phyloP scores from a whole-genome alignment of 2,113 vertebrate species.

The Gyps fulvus region DNA sequence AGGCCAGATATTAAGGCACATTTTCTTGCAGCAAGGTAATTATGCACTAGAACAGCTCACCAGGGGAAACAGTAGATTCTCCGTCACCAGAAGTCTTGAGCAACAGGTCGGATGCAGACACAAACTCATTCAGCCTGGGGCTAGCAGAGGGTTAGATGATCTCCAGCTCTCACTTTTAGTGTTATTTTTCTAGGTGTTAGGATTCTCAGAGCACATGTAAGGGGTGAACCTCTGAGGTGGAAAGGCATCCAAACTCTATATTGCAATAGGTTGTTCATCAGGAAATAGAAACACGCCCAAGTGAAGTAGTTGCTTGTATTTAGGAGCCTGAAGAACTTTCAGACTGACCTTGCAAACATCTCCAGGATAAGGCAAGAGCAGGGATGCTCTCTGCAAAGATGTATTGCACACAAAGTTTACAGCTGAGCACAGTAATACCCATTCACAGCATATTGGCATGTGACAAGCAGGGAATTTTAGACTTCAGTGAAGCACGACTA shows the following conservation, averaged over 20 bases:
- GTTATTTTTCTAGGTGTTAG: not conserved
- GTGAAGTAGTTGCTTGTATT: not conserved
- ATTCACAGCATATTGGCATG: not conserved
- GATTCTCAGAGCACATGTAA: not conserved
- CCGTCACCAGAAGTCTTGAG: not conserved
- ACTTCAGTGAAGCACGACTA: not conserved
- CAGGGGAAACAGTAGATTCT: not conserved
- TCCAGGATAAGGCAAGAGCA: not conserved
- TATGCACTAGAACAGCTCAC: not conserved
- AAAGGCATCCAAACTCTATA: not conserved
- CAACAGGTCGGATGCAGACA: not conserved
- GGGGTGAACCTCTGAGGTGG: not conserved
- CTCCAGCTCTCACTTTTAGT: not conserved
- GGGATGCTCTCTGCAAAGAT: not conserved
- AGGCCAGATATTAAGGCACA: not conserved
- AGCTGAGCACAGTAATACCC: not conserved
- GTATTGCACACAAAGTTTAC: not conserved
- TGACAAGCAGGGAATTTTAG: not conserved
- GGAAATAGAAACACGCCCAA: not conserved
- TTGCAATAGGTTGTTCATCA: not conserved
- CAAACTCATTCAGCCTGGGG: not conserved
- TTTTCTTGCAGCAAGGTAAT: not conserved
- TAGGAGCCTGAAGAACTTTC: not conserved
- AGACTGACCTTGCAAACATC: not conserved
- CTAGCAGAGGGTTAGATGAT: not conserved